Conservation (phyloP, 2,888 invertebrate genomes). For the Cephus nigrinus region DNA sequence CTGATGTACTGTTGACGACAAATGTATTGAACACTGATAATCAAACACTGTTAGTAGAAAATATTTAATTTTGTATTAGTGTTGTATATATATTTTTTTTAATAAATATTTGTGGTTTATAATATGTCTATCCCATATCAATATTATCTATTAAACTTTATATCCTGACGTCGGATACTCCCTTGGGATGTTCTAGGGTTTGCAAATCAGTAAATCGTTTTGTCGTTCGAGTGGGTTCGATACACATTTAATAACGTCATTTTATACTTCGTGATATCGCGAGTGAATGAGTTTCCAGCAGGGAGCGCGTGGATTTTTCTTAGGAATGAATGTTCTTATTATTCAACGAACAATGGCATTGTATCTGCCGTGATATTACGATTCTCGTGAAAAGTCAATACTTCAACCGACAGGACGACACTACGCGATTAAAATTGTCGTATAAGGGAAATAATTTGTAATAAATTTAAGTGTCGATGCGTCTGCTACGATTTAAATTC, state of each 20-base stretch:
- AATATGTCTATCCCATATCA: background rate
- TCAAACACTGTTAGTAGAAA: background rate
- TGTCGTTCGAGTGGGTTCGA: conserved; percentile 3
- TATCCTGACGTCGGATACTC: background rate
- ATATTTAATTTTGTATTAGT: background rate
- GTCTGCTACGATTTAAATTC: background rate
- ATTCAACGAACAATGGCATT: background rate
- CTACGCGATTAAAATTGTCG: background rate
- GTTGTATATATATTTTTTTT: background rate
- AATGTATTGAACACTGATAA: background rate
- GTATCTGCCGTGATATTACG: background rate
- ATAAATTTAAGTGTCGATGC: too few species aligned
- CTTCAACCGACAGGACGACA: background rate
- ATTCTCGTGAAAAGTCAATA: background rate
- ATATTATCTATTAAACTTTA: background rate
- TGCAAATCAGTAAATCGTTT: conserved; percentile 2
- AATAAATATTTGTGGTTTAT: too few species aligned
- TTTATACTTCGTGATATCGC: conserved; percentile 7
- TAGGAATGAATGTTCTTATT: background rate
- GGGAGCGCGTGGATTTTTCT: background rate
- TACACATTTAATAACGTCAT: background rate
- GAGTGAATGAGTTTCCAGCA: background rate
- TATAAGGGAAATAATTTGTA: background rate
- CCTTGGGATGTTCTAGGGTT: background rate
- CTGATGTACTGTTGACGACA: too few species aligned